These are phyloP conservation scores for Thymelicus acteon DNA, from an alignment of 2,888 invertebrate species.

Conservation along the genomic window DNA sequence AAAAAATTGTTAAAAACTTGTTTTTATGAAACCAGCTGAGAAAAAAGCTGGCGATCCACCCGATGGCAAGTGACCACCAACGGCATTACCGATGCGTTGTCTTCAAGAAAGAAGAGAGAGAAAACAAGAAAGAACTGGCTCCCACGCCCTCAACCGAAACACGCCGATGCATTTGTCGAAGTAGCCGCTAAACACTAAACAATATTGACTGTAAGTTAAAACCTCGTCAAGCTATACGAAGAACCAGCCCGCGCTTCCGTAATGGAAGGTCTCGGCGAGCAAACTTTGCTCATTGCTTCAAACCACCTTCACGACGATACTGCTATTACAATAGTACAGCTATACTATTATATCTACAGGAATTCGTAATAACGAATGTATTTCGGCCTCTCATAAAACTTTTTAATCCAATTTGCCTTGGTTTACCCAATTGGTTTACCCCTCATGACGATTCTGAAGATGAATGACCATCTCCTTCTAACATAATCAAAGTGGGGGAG, in stretches of 20 bases:
- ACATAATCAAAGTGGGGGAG: neutral
- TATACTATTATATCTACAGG: neutral
- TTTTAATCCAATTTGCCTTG: neutral
- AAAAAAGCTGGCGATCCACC: no score
- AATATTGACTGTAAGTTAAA: conserved; percentile 1
- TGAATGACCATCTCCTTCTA: conserved; percentile 1
- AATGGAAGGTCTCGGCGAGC: conserved; percentile 20
- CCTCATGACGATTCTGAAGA: neutral
- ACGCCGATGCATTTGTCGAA: no score
- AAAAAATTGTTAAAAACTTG: no score
- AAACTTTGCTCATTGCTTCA: conserved; percentile 28
- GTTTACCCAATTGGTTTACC: neutral
- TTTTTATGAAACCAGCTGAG: no score
- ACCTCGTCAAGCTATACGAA: neutral
- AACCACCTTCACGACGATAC: conserved; percentile 20
- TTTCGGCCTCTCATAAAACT: neutral
- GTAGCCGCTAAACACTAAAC: no score
- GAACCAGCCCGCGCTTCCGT: neutral
- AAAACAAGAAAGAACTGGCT: no score
- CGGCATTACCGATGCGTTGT: no score
- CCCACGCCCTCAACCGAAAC: no score
- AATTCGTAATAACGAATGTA: conserved; percentile 1
- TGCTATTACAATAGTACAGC: conserved; percentile 3
- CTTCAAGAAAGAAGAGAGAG: no score
- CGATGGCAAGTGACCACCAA: no score